These are phyloP conservation scores for Drosophila robusta DNA, from an alignment of 2,888 invertebrate species.

Conservation along the genomic window DNA sequence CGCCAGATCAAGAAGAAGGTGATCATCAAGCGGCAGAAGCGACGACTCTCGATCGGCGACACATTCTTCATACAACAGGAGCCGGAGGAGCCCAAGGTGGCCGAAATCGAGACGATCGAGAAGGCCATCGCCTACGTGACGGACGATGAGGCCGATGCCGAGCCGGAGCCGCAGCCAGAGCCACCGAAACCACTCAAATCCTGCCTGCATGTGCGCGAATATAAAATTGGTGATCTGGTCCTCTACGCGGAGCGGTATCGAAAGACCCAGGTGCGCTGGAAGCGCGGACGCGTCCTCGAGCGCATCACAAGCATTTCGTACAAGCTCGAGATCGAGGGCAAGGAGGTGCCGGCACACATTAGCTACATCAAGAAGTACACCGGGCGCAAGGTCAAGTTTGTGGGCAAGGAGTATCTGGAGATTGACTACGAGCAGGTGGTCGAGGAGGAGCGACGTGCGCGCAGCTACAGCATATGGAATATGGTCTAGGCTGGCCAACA, in stretches of 20 bases:
- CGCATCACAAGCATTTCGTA: conserved; percentile 85
- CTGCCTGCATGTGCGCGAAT: conserved; percentile 82
- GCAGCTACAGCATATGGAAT: conserved; percentile 84
- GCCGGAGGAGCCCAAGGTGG: conserved; percentile 63
- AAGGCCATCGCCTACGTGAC: conserved; percentile 81
- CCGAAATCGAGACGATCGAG: conserved; percentile 82
- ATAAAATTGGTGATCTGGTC: conserved; percentile 82
- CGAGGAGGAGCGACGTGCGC: conserved; percentile 81
- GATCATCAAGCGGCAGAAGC: conserved; percentile 83
- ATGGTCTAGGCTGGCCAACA: conserved; percentile 64
- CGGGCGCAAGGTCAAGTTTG: conserved; percentile 83
- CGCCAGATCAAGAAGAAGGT: conserved; percentile 83
- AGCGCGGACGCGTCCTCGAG: conserved; percentile 81
- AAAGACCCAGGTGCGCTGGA: conserved; percentile 84
- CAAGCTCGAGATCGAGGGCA: conserved; percentile 83
- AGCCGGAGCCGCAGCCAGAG: conserved; percentile 49
- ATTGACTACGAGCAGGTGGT: conserved; percentile 84
- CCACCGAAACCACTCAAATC: conserved; percentile 73
- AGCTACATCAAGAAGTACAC: conserved; percentile 84
- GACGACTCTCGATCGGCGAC: conserved; percentile 82
- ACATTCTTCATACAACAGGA: conserved; percentile 77
- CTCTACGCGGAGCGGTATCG: conserved; percentile 83
- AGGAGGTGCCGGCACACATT: conserved; percentile 83
- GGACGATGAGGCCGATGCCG: conserved; percentile 64
- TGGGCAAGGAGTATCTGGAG: conserved; percentile 84